phyloP scores from a whole-genome alignment of 2,888 invertebrate genomes.

The Hetaerina titia region DNA sequence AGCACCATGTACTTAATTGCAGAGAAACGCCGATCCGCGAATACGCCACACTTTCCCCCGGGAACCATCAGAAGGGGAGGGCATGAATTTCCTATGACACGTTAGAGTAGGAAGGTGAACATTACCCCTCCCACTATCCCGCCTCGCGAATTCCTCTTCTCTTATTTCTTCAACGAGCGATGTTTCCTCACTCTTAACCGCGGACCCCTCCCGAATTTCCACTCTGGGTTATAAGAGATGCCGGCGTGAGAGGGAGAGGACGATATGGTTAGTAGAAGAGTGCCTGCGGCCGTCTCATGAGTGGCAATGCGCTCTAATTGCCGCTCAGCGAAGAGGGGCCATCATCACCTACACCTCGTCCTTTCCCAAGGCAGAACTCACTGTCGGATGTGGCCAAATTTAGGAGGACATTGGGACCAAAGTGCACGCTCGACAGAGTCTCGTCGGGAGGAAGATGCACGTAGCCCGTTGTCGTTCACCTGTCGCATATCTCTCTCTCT shows the following conservation, averaged over 20 bases:
- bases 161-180: too few relatives aligned
- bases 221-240: background rate
- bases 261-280: background rate
- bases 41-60: background rate
- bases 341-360: background rate
- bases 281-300: background rate
- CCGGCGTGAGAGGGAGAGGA: background rate
- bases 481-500: too few relatives aligned
- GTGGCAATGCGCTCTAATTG: background rate
- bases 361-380: background rate
- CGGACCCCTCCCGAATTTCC: background rate
- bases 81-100: background rate
- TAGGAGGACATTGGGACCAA: background rate
- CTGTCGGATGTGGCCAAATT: background rate
- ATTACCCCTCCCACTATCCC: background rate
- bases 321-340: background rate
- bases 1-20: background rate
- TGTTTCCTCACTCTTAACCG: background rate
- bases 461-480: background rate
- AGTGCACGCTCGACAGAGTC: background rate
- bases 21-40: background rate
- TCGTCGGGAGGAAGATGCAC: background rate
- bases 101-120: background rate
- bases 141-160: background rate
- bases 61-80: background rate